Conservation (phyloP, 2,113 vertebrate species). For the Benitochromis conjunctus region DNA sequence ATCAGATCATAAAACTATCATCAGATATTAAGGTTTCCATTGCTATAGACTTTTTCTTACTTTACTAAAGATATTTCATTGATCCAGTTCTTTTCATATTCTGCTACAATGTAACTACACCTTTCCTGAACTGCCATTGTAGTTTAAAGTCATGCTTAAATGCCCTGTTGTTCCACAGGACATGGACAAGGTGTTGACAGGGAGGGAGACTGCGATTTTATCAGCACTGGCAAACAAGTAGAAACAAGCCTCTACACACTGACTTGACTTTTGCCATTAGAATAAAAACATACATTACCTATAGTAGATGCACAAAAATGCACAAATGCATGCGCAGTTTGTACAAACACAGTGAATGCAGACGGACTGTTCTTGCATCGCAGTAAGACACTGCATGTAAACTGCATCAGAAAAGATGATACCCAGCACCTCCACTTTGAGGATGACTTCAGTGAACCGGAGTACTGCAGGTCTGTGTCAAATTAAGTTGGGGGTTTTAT, state of each 20-base stretch:
- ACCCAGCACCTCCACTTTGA: background rate
- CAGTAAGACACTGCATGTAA: background rate
- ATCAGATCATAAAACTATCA: background rate
- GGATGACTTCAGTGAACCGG: constrained; percentile 13
- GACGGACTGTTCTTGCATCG: background rate
- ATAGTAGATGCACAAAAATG: background rate
- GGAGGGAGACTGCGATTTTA: constrained; percentile 19
- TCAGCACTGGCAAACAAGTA: constrained; percentile 42
- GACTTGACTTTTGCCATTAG: background rate
- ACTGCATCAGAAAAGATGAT: background rate
- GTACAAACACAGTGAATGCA: background rate
- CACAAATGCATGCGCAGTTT: background rate
- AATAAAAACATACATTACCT: background rate
- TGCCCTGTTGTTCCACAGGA: background rate
- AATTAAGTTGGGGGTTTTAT: background rate
- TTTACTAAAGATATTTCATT: background rate
- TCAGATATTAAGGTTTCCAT: background rate
- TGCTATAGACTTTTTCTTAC: background rate
- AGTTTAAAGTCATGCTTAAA: background rate
- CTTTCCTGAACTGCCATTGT: background rate
- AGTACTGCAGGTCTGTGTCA: constrained; percentile 9
- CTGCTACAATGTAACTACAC: background rate
- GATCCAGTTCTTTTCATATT: background rate
- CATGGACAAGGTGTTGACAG: background rate
- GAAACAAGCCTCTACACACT: constrained; percentile 7